Evolutionary conservation across 2,113 vertebrate species (phyloP).

Genomic region (Xenopus borealis): DNA sequence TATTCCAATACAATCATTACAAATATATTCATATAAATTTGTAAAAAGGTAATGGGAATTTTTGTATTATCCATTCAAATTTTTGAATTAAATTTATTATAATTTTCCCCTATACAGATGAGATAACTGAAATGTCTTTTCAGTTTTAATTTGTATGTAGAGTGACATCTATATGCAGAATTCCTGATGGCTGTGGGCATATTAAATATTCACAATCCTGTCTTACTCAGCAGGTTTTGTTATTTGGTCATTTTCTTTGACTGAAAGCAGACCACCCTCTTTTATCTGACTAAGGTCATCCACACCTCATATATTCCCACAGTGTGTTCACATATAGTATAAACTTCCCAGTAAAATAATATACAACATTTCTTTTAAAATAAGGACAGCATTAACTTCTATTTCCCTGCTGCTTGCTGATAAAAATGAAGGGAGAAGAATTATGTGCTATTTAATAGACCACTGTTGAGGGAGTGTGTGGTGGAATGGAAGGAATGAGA

Average conservation of each 20-base stretch:
- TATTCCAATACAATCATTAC: too few species aligned
- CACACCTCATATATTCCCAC: conserved; percentile 38
- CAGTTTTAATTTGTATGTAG: too few species aligned
- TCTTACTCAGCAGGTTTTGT: neutral
- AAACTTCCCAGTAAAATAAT: conserved; percentile 20
- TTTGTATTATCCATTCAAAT: too few species aligned
- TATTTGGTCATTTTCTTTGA: conserved; percentile 27
- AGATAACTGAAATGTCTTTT: too few species aligned
- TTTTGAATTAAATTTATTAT: neutral
- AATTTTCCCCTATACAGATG: too few species aligned
- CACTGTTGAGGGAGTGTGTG: neutral
- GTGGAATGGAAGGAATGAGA: neutral
- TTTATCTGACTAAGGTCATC: conserved; percentile 37
- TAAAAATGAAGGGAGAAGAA: neutral
- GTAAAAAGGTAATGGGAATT: too few species aligned
- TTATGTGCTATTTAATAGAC: neutral
- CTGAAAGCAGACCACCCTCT: conserved; percentile 30
- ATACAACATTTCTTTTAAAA: conserved; percentile 24
- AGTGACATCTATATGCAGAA: too few species aligned
- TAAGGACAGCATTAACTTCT: neutral
- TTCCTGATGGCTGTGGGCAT: neutral
- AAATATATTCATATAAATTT: too few species aligned
- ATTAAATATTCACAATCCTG: neutral
- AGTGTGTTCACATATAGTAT: conserved; percentile 21
- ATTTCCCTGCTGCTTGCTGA: neutral